Conservation (phyloP, 1,140 invertebrate genomes). For the Caenorhabditis latens region DNA sequence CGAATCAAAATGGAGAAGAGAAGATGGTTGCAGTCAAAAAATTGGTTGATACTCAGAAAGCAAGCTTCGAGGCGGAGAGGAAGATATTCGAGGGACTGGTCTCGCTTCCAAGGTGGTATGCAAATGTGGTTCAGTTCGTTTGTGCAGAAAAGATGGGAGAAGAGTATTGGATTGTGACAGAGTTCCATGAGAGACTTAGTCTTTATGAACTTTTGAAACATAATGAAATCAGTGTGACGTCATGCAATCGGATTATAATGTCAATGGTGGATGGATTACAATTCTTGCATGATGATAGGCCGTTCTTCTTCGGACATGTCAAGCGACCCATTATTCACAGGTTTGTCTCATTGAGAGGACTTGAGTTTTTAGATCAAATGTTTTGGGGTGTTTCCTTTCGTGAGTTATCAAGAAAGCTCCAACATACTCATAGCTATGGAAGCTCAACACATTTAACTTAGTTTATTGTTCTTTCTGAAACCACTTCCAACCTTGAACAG, state of each 20-base stretch:
- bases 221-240: neutral
- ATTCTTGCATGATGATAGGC: slow-evolving; percentile 37
- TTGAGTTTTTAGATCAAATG: too few relatives aligned
- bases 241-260: neutral
- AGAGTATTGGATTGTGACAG: slow-evolving; percentile 48
- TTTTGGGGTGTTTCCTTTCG: too few relatives aligned
- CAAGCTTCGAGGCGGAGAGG: neutral
- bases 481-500: too few relatives aligned
- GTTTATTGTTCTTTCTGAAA: too few relatives aligned
- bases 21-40: slow-evolving; percentile 9
- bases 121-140: neutral
- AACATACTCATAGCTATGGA: too few relatives aligned
- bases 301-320: neutral
- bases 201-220: slow-evolving; percentile 23
- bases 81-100: neutral
- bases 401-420: too few relatives aligned
- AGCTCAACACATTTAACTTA: too few relatives aligned
- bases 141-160: slow-evolving; percentile 5
- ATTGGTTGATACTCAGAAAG: neutral
- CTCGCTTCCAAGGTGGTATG: neutral
- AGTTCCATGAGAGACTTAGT: slow-evolving; percentile 28
- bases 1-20: neutral
- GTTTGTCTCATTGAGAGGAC: neutral
- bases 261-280: slow-evolving; percentile 32
- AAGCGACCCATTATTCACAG: slow-evolving; percentile 45